These are phyloP conservation scores for Leucoraja erinaceus DNA, from an alignment of 2,113 vertebrate species.

Conservation along the genomic window DNA sequence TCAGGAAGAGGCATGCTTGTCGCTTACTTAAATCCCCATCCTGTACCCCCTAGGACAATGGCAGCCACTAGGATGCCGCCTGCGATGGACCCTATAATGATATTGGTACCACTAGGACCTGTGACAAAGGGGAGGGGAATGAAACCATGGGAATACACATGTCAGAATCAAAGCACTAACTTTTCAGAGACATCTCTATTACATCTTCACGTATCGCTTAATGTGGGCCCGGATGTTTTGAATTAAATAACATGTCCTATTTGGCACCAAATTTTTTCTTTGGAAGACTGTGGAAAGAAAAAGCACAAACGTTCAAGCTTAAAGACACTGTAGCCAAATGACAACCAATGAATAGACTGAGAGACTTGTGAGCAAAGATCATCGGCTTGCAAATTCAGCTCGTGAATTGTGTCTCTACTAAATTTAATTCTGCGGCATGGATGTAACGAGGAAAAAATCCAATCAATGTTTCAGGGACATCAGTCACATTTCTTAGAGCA, in stretches of 20 bases:
- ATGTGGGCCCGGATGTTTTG: conserved; percentile 34
- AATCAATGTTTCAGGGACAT: neutral
- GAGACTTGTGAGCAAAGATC: neutral
- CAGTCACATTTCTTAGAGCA: neutral
- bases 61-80: conserved; percentile 93
- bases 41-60: conserved; percentile 94
- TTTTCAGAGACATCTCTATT: neutral
- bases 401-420: neutral
- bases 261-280: conserved; percentile 22
- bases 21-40: conserved; percentile 99
- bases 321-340: neutral
- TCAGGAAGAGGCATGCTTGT: conserved; percentile 56
- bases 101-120: conserved; percentile 98
- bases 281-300: conserved; percentile 35
- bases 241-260: conserved; percentile 25
- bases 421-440: neutral
- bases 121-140: conserved; percentile 56
- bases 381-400: no score
- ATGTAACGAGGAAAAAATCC: neutral
- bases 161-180: conserved; percentile 49
- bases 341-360: neutral
- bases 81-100: conserved; percentile 96
- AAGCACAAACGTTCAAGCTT: conserved; percentile 28
- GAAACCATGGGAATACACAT: conserved; percentile 55
- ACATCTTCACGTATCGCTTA: conserved; percentile 12